Conservation (phyloP, 2,113 vertebrate species). For the Pseudolaguvia tuberculata region DNA sequence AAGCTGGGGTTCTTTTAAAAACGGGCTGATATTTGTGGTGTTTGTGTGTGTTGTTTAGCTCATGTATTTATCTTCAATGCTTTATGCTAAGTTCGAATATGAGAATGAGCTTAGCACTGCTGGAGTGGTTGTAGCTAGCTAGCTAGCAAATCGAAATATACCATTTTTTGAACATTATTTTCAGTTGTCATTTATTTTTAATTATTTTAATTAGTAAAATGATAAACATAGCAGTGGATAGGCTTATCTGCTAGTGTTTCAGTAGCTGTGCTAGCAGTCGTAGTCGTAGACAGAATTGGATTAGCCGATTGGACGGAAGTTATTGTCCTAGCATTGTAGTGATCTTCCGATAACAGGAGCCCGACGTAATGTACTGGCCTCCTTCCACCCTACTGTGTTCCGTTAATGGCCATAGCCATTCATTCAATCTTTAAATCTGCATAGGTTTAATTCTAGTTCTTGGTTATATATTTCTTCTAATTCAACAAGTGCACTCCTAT, state of each 20-base stretch:
- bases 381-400: no score
- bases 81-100: not conserved
- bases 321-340: no score
- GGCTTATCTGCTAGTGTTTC: not conserved
- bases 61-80: not conserved
- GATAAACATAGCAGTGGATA: no score
- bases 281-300: not conserved
- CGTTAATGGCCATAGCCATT: not conserved
- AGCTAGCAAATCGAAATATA: not conserved
- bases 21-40: not conserved
- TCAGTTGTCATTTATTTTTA: no score
- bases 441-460: not conserved
- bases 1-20: no score
- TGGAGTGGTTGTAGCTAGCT: not conserved
- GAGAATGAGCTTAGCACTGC: not conserved
- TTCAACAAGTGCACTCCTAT: no score
- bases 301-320: not conserved
- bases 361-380: not conserved
- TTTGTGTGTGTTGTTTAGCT: no score
- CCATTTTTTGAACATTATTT: no score
- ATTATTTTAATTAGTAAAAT: no score
- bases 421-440: no score
- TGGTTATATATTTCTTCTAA: no score
- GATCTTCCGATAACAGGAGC: not conserved
- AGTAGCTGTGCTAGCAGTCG: not conserved